Evolutionary conservation across 2,888 invertebrate genomes (phyloP).

Genomic region (Drosophila austrosaltans): DNA sequence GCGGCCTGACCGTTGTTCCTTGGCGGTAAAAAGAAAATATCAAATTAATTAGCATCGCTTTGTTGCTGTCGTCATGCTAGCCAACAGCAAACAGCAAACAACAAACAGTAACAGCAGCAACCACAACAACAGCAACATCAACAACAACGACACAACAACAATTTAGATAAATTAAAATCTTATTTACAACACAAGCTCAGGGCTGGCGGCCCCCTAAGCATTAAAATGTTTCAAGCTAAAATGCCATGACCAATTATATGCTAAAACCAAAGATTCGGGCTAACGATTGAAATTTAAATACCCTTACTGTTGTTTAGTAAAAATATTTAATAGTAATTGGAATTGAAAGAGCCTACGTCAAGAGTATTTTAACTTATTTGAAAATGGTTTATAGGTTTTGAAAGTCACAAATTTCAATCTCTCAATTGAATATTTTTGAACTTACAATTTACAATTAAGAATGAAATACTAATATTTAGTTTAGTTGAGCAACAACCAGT

Average conservation of each 20-base stretch:
- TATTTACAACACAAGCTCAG: conserved; percentile 30
- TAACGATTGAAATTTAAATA: too few relatives aligned
- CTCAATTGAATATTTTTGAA: too few relatives aligned
- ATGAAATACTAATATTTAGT: too few relatives aligned
- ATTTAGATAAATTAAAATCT: conserved; percentile 52
- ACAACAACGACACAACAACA: conserved; percentile 14
- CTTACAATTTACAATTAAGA: too few relatives aligned
- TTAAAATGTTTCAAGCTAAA: conserved; percentile 26
- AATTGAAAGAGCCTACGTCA: too few relatives aligned
- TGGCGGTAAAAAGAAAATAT: conserved; percentile 45
- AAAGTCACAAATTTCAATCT: too few relatives aligned
- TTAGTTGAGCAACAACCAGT: too few relatives aligned
- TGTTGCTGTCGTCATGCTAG: conserved; percentile 44
- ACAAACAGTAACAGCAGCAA: conserved; percentile 24
- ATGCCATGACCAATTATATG: conserved; percentile 27
- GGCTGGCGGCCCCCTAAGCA: conserved; percentile 9
- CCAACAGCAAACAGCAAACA: background rate
- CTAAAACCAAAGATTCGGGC: background rate
- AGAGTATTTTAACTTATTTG: too few relatives aligned
- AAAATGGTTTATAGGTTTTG: too few relatives aligned
- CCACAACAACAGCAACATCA: conserved; percentile 33
- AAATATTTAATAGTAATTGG: too few relatives aligned
- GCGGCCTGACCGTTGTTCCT: conserved; percentile 27
- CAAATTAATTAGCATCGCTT: conserved; percentile 72
- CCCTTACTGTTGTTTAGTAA: too few relatives aligned